A percentile compares a stretch with the other conserved stretches of the same genome.
Conservation (phyloP, 2,888 invertebrate genomes). For the Orthonevra nobilis region DNA sequence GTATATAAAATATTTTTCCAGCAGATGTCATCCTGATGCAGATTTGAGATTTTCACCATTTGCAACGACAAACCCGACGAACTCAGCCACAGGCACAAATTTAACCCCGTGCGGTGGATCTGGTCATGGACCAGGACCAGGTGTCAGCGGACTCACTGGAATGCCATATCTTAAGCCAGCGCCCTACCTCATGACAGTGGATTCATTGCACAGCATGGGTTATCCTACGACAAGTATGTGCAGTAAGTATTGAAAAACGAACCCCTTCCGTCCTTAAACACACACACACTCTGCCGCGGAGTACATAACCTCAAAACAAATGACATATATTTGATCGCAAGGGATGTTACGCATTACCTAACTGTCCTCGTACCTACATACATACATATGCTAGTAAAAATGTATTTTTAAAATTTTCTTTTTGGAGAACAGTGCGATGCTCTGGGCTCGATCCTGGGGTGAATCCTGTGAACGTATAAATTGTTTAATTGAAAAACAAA, state of each 20-base stretch:
- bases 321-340: constrained; percentile 59
- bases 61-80: constrained; percentile 74
- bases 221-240: constrained; percentile 82
- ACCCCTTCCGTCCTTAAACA: constrained; percentile 38
- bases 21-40: constrained; percentile 82
- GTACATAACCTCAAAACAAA: constrained; percentile 1
- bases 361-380: not conserved
- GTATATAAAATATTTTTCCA: constrained; percentile 68
- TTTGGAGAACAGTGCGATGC: constrained; percentile 13
- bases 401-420: constrained; percentile 24
- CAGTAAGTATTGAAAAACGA: constrained; percentile 57
- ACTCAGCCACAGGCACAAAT: constrained; percentile 69
- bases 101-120: constrained; percentile 72
- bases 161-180: constrained; percentile 83
- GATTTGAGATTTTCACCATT: constrained; percentile 83
- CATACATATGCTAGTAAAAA: not conserved
- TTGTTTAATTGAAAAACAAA: constrained; percentile 69
- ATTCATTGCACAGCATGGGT: constrained; percentile 85
- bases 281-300: not conserved
- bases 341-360: constrained; percentile 33
- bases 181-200: constrained; percentile 84
- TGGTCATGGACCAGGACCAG: constrained; percentile 76
- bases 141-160: constrained; percentile 81
- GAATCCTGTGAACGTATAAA: constrained; percentile 46
- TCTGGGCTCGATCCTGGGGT: constrained; percentile 25